Conservation (phyloP, 2,888 invertebrate genomes). For the Cylindroiulus punctatus region DNA sequence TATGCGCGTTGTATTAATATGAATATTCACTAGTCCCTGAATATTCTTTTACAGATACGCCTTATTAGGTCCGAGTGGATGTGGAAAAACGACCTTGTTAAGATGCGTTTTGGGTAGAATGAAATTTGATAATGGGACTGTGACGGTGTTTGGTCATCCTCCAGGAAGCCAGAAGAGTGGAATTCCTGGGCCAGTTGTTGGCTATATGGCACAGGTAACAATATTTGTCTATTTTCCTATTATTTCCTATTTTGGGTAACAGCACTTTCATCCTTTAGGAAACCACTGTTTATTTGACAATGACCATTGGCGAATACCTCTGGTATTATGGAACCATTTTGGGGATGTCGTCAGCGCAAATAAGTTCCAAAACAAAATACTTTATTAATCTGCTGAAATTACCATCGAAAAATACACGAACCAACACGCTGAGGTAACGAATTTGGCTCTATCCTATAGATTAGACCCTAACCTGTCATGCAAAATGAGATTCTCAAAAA, state of each 20-base stretch:
- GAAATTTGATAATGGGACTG: slow-evolving; percentile 84
- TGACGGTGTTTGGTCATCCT: slow-evolving; percentile 88
- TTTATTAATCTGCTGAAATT: slow-evolving; percentile 90
- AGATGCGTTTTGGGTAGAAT: slow-evolving; percentile 91
- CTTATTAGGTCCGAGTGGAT: neutral
- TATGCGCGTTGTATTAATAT: too few species aligned
- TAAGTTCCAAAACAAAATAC: slow-evolving; percentile 82
- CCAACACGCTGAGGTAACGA: slow-evolving; percentile 2
- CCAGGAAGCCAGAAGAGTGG: slow-evolving; percentile 89
- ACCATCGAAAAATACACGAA: slow-evolving; percentile 74
- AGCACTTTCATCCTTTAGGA: neutral
- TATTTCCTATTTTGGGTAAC: neutral
- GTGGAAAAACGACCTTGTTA: slow-evolving; percentile 79
- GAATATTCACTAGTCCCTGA: too few species aligned
- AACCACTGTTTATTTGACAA: slow-evolving; percentile 64
- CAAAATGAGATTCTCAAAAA: too few species aligned
- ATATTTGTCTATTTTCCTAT: neutral
- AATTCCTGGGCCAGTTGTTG: slow-evolving; percentile 94
- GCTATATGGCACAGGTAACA: slow-evolving; percentile 89
- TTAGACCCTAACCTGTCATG: too few species aligned
- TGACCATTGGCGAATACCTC: slow-evolving; percentile 93
- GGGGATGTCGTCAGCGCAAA: slow-evolving; percentile 86
- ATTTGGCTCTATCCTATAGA: too few species aligned
- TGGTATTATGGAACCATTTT: slow-evolving; percentile 97
- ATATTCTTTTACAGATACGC: neutral